Percentiles rank a stretch among this genome's conserved stretches.
Conservation (phyloP, 2,888 invertebrate species). For the Heliothis peltigera region DNA sequence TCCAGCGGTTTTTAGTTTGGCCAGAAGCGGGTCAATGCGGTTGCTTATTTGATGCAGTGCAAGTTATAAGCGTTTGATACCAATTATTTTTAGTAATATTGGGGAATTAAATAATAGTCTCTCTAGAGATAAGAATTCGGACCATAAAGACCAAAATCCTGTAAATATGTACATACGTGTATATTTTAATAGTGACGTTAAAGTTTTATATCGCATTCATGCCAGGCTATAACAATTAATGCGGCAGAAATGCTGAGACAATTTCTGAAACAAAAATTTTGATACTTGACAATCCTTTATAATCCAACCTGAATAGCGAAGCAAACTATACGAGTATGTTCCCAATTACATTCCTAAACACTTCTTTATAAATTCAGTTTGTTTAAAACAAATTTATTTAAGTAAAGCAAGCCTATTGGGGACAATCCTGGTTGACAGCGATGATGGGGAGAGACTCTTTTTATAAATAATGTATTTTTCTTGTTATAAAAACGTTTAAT, state of each 20-base stretch:
- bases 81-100: neutral
- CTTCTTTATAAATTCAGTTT: no score
- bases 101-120: neutral
- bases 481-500: no score
- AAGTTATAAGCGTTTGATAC: slow-evolving; percentile 16
- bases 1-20: slow-evolving; percentile 57
- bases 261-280: neutral
- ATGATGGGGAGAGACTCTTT: no score
- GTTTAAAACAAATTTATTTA: no score
- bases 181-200: neutral
- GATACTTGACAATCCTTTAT: no score
- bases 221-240: neutral
- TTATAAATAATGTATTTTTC: no score
- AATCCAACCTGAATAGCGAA: no score
- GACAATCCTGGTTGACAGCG: no score
- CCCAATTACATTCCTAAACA: no score
- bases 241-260: neutral
- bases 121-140: neutral
- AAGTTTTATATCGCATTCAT: neutral
- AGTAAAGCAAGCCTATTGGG: no score
- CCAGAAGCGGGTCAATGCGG: slow-evolving; percentile 63
- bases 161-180: neutral
- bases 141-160: neutral
- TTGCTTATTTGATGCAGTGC: slow-evolving; percentile 39
- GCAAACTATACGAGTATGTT: no score